phyloP scores from a whole-genome alignment of 2,113 vertebrate genomes.

The Hippocampus abdominalis region DNA sequence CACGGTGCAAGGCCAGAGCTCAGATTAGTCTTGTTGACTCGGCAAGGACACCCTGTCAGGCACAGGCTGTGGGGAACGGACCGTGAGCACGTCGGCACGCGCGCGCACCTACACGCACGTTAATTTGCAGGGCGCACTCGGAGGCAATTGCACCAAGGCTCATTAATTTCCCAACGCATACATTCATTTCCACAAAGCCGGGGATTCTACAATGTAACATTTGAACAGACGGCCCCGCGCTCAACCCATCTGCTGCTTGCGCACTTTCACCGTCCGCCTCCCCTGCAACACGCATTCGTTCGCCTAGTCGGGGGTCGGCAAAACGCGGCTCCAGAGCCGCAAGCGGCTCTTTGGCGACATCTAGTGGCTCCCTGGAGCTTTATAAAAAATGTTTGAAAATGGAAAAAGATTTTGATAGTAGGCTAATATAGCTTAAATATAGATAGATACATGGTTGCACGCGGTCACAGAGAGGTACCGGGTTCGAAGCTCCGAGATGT shows the following conservation, averaged over 20 bases:
- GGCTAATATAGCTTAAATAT: too few species aligned
- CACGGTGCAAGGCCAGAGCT: slow-evolving; percentile 60
- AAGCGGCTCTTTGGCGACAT: too few species aligned
- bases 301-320: too few species aligned
- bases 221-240: slow-evolving; percentile 39
- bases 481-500: too few species aligned
- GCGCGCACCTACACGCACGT: slow-evolving; percentile 22
- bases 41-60: slow-evolving; percentile 75
- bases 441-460: too few species aligned
- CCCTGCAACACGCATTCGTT: slow-evolving; percentile 24
- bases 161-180: slow-evolving; percentile 63
- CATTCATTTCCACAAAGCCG: slow-evolving; percentile 50
- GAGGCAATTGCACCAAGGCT: slow-evolving; percentile 48
- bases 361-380: too few species aligned
- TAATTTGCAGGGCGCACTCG: slow-evolving; percentile 40
- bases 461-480: too few species aligned
- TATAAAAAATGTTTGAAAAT: too few species aligned
- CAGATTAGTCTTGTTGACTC: slow-evolving; percentile 77
- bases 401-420: too few species aligned
- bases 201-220: slow-evolving; percentile 22
- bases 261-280: slow-evolving; percentile 44
- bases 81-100: slow-evolving; percentile 33
- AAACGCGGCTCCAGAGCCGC: too few species aligned
- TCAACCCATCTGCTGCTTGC: slow-evolving; percentile 41
- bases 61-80: slow-evolving; percentile 47